Conservation (phyloP, 1,140 invertebrate genomes). For the Archivesica marissinica region DNA sequence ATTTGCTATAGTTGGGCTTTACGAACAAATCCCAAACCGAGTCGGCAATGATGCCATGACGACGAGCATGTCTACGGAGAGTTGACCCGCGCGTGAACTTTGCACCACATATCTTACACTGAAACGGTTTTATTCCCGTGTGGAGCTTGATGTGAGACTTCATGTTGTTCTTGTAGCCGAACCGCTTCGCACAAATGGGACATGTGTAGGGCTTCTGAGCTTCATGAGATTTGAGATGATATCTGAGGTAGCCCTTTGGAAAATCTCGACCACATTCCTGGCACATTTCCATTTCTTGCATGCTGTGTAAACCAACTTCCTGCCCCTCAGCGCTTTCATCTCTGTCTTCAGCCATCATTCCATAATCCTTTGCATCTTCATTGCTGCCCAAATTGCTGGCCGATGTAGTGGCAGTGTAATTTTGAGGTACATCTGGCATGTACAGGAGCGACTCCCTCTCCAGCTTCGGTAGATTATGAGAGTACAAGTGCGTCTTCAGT, state of each 20-base stretch:
- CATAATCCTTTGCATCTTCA: constrained; percentile 23
- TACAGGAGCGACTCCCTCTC: constrained; percentile 75
- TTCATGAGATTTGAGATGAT: constrained; percentile 86
- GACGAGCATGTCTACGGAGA: constrained; percentile 76
- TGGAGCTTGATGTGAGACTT: constrained; percentile 86
- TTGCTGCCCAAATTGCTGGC: constrained; percentile 8
- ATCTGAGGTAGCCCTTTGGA: constrained; percentile 76
- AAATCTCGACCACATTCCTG: constrained; percentile 77
- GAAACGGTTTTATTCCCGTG: constrained; percentile 85
- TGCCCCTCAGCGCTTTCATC: constrained; percentile 32
- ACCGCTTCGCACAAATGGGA: constrained; percentile 86
- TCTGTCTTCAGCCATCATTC: background rate
- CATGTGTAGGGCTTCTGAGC: constrained; percentile 86
- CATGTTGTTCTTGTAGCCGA: constrained; percentile 86
- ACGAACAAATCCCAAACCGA: constrained; percentile 78
- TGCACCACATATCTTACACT: constrained; percentile 86
- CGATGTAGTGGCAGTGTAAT: constrained; percentile 86
- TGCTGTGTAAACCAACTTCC: constrained; percentile 33
- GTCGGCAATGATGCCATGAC: constrained; percentile 77
- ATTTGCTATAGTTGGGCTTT: constrained; percentile 59
- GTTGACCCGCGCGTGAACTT: constrained; percentile 81
- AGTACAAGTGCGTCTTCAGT: constrained; percentile 74
- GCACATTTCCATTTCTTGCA: constrained; percentile 76
- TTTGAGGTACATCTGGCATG: constrained; percentile 92
- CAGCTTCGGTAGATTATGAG: constrained; percentile 71